Evolutionary conservation across 1,140 invertebrate genomes (phyloP).

Genomic region (Mycetomoellerius zeteki): DNA sequence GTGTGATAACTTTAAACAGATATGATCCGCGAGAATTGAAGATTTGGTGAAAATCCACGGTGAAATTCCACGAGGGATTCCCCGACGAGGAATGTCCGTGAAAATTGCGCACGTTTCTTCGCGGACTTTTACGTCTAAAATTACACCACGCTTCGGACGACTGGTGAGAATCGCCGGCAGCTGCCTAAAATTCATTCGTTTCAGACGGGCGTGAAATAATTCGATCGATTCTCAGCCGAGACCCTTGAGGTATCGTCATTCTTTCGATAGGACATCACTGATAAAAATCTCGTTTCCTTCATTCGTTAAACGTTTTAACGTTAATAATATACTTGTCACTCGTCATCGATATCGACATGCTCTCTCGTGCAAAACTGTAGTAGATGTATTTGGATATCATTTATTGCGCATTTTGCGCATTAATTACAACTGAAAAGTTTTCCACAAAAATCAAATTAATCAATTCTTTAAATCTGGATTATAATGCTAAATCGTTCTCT

Average conservation of each 20-base stretch:
- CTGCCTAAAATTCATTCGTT: conserved; percentile 29
- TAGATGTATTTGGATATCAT: not conserved
- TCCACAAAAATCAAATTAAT: no score
- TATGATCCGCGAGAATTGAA: not conserved
- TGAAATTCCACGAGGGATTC: not conserved
- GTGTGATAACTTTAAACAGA: no score
- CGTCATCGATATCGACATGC: not conserved
- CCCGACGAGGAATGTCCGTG: not conserved
- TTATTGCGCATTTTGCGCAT: not conserved
- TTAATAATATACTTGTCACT: not conserved
- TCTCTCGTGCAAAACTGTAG: not conserved
- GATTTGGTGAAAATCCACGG: not conserved
- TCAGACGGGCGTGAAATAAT: not conserved
- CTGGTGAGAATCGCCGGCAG: not conserved
- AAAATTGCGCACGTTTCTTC: not conserved
- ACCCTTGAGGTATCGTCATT: not conserved
- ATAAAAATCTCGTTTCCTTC: not conserved
- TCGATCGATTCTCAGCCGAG: not conserved
- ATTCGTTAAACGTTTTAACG: not conserved
- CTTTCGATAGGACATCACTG: not conserved
- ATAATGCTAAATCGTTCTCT: no score
- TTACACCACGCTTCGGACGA: not conserved
- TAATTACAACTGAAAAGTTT: no score
- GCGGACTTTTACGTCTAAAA: conserved; percentile 23
- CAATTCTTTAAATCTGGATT: no score